Conservation (phyloP, 2,888 invertebrate species). For the Xestoiulus laeticollis region DNA sequence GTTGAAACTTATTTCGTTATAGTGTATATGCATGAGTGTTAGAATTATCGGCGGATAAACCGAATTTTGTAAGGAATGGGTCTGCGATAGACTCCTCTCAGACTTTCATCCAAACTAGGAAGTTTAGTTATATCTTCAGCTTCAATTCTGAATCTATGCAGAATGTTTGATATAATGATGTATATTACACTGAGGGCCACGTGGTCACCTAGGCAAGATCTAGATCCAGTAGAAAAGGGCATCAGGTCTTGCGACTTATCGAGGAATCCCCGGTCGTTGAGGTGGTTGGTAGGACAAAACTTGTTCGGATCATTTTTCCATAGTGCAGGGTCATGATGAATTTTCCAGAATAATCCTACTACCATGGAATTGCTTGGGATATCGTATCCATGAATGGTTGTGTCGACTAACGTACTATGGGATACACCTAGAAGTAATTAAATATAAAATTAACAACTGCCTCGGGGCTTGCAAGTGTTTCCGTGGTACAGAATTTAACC, state of each 20-base stretch:
- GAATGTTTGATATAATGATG: conserved; percentile 72
- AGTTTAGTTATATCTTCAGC: conserved; percentile 17
- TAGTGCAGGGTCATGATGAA: conserved; percentile 75
- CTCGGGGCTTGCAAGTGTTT: neutral
- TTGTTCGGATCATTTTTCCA: conserved; percentile 72
- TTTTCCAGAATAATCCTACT: conserved; percentile 81
- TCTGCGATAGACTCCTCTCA: neutral
- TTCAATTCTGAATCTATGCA: conserved; percentile 70
- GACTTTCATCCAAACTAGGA: neutral
- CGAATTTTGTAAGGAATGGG: conserved; percentile 48
- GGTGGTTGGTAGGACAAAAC: conserved; percentile 76
- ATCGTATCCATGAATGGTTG: conserved; percentile 70
- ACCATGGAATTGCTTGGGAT: conserved; percentile 78
- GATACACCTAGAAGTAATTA: conserved; percentile 58
- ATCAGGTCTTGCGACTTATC: conserved; percentile 76
- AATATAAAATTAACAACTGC: neutral
- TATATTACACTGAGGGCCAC: conserved; percentile 77
- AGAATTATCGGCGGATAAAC: neutral
- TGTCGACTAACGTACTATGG: conserved; percentile 65
- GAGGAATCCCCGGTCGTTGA: conserved; percentile 71
- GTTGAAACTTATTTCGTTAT: no score
- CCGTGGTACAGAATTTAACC: neutral
- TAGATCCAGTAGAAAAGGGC: conserved; percentile 72
- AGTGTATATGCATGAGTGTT: no score
- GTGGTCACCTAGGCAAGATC: conserved; percentile 87